Conservation (phyloP, 2,797 vertebrate genomes). For the Dendrocincla fuliginosa region DNA sequence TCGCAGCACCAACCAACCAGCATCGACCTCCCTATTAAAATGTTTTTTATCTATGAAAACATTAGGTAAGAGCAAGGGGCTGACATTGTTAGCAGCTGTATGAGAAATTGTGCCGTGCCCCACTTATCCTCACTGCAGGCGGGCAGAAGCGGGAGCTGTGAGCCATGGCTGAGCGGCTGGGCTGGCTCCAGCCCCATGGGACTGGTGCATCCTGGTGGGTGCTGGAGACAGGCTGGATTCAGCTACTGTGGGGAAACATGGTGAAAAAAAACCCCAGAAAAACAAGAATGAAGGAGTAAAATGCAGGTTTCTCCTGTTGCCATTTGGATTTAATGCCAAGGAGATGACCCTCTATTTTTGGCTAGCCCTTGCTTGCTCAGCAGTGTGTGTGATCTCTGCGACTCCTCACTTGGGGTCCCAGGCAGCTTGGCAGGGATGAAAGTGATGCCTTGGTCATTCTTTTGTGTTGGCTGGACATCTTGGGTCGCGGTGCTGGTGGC, state of each 20-base stretch:
- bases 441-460: not conserved
- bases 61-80: not conserved
- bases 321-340: not conserved
- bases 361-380: not conserved
- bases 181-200: not conserved
- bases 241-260: accelerated
- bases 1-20: not conserved
- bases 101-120: conserved; percentile 19
- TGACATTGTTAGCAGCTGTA: not conserved
- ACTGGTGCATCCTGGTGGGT: not conserved
- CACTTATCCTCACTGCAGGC: not conserved
- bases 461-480: not conserved
- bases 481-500: not conserved
- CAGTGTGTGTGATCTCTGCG: accelerated
- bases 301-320: not conserved
- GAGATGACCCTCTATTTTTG: not conserved
- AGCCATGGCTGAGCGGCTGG: not conserved
- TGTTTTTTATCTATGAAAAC: not conserved
- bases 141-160: not conserved
- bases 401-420: not conserved
- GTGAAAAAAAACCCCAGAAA: not conserved
- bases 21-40: not conserved
- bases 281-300: not conserved
- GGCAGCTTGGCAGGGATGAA: accelerated
- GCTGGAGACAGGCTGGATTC: not conserved